A percentile compares a stretch with the other conserved stretches of the same genome.
Conservation (phyloP, 2,113 vertebrate species). For the Echinops telfairi region DNA sequence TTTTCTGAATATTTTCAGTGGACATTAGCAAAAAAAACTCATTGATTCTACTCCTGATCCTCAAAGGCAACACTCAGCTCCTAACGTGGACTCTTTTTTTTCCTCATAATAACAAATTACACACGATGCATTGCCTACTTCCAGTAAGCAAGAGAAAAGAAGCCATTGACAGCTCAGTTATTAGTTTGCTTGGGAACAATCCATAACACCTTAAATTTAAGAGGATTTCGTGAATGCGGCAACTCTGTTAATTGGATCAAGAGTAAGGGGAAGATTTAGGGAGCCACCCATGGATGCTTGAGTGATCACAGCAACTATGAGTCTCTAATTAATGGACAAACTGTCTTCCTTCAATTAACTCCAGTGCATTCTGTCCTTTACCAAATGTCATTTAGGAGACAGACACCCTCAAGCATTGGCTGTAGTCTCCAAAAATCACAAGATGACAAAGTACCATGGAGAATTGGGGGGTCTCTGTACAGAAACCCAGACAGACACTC, state of each 20-base stretch:
- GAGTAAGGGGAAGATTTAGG: neutral
- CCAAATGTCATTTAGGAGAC: slow-evolving; percentile 21
- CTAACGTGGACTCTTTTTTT: slow-evolving; percentile 37
- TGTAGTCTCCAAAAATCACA: neutral
- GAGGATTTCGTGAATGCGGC: neutral
- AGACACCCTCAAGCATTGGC: slow-evolving; percentile 48
- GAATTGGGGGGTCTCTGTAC: neutral
- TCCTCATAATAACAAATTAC: slow-evolving; percentile 29
- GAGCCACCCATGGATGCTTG: neutral
- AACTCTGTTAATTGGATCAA: slow-evolving; percentile 15
- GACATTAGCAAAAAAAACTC: slow-evolving; percentile 39
- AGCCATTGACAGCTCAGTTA: neutral
- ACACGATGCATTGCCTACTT: slow-evolving; percentile 1
- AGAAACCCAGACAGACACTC: neutral
- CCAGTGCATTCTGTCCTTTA: slow-evolving; percentile 45
- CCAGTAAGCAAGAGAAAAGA: slow-evolving; percentile 31
- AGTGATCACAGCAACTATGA: neutral
- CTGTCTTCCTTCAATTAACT: slow-evolving; percentile 50
- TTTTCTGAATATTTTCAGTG: slow-evolving; percentile 58
- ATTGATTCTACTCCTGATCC: slow-evolving; percentile 26
- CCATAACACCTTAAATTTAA: neutral
- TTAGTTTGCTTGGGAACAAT: neutral
- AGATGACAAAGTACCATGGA: slow-evolving; percentile 9
- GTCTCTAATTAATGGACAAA: neutral
- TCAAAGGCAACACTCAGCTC: slow-evolving; percentile 46